Base-by-base conservation (phyloP, 2,113 vertebrate species). In the Mustelus asterias region DNA sequence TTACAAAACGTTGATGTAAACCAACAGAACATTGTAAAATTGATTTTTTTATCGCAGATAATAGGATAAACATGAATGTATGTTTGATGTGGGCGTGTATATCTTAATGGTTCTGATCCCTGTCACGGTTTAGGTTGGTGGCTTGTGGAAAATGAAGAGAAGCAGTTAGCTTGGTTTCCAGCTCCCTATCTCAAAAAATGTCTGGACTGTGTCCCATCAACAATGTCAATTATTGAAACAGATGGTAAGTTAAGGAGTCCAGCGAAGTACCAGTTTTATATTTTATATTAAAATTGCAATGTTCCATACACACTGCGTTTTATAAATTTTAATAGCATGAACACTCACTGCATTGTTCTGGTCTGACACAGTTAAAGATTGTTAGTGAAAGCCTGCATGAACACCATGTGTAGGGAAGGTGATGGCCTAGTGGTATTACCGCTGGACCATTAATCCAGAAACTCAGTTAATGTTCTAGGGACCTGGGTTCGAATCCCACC, bases 141-240 rank as follows among this genome's bases (percentile, higher is more conserved):
- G 99, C 97, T 99, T 69, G 99, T 99, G 96, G 98, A 98, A 96
- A 99, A 99, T 0, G 96, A 98, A 78, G 96, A 97, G 0, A 98
- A 98, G 95, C 96, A 96, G n/a, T 96, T 97, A n/a, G 99, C 99
- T 70, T 99, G 99, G 99, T 99, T 99, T 96, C 99, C 99, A 13
- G 99, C 99, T 94, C 98, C 99, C 0, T 99, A 98, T 70, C 97
- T 99, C 97, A 97, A 98, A 95, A 94, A 97, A 33, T 97, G 96
- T 88, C 97, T 97, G 0, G 97, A 96, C 7, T 97, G 97, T 26
- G 97, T 96, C 3, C 97, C 96, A 0, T 96, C 96, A 0, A 95
- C 96, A 0, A 96, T 96, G 11, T 96, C 96, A 0, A 41, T 96
- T 8, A 95, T 95, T 41, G 95, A 95, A 10, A n/a, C 41, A 44